Percentiles rank a stretch among this genome's conserved stretches.
These are phyloP conservation scores for Drosophila albomicans DNA, from an alignment of 1,140 invertebrate genomes.

Conservation along the genomic window DNA sequence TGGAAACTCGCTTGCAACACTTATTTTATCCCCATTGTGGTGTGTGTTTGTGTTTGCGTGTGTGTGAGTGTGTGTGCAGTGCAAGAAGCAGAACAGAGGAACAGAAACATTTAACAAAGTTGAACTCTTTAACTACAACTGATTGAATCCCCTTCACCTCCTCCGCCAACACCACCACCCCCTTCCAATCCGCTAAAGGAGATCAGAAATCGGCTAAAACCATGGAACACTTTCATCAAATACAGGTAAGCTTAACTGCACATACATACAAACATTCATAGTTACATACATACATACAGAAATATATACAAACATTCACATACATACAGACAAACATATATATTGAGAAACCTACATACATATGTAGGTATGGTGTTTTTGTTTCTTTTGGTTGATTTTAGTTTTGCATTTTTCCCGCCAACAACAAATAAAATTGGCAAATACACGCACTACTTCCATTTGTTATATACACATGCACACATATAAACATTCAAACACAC, in stretches of 20 bases:
- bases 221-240: constrained; percentile 84
- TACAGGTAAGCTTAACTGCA: constrained; percentile 79
- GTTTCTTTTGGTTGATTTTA: background rate
- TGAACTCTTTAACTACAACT: background rate
- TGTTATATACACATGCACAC: constrained; percentile 4
- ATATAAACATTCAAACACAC: background rate
- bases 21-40: constrained; percentile 59
- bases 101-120: constrained; percentile 22
- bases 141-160: background rate
- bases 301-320: background rate
- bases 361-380: constrained; percentile 23
- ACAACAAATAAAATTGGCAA: constrained; percentile 62
- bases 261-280: constrained; percentile 29
- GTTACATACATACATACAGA: constrained; percentile 21
- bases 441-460: constrained; percentile 33
- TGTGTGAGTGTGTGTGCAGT: constrained; percentile 50
- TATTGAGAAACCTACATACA: constrained; percentile 25
- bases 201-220: constrained; percentile 30
- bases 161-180: background rate
- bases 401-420: constrained; percentile 62
- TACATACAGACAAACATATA: constrained; percentile 5
- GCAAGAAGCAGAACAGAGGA: constrained; percentile 37
- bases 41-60: constrained; percentile 4
- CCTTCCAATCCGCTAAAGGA: constrained; percentile 16
- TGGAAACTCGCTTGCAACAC: constrained; percentile 65